phyloP scores from a whole-genome alignment of 2,113 vertebrate genomes.

The Platanista minor region DNA sequence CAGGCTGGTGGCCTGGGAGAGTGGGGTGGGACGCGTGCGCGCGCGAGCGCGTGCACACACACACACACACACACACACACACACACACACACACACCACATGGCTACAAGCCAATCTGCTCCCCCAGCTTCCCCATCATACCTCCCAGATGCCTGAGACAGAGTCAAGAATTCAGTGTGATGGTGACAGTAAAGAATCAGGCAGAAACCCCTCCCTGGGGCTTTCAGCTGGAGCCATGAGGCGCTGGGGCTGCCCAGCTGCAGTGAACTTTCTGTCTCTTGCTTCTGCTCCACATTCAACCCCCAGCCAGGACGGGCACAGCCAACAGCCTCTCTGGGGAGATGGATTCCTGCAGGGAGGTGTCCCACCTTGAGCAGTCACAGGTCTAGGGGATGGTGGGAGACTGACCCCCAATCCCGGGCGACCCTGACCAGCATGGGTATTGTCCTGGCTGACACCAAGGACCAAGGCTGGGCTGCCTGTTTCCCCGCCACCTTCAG shows the following conservation, averaged over 20 bases:
- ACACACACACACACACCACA: background rate
- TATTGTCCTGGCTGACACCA: background rate
- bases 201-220: background rate
- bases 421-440: too few species aligned
- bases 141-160: background rate
- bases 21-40: fast-evolving
- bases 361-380: background rate
- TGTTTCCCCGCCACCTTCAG: background rate
- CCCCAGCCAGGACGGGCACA: background rate
- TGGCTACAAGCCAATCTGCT: background rate
- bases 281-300: background rate
- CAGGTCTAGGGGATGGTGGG: background rate
- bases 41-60: fast-evolving
- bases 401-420: background rate
- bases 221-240: background rate
- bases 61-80: background rate
- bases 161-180: background rate
- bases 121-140: fast-evolving
- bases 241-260: background rate
- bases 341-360: fast-evolving
- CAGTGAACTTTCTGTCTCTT: background rate
- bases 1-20: background rate
- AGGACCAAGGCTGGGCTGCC: fast-evolving
- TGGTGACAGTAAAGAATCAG: background rate
- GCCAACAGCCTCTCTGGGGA: background rate